These are phyloP conservation scores for Caenorhabditis afra DNA, from an alignment of 2,888 invertebrate species.

Conservation along the genomic window DNA sequence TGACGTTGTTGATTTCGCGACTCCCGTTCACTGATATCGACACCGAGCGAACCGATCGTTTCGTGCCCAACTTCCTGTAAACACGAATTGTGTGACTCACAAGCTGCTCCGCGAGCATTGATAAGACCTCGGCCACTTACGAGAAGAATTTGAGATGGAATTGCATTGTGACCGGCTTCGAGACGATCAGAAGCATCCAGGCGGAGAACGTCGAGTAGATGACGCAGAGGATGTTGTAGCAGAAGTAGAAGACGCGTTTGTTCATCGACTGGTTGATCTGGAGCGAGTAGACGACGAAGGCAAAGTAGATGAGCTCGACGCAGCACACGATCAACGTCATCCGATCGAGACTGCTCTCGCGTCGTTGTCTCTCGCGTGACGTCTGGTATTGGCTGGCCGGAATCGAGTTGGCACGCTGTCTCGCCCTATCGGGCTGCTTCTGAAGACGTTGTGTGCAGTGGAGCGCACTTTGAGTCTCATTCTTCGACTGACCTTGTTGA, in stretches of 20 bases:
- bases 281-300: constrained; percentile 44
- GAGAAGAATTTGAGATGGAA: constrained; percentile 25
- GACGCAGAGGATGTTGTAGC: constrained; percentile 52
- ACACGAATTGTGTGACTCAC: not conserved
- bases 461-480: not conserved
- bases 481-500: constrained; percentile 10
- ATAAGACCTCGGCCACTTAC: not conserved
- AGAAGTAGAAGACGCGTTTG: constrained; percentile 53
- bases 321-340: constrained; percentile 58
- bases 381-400: constrained; percentile 7
- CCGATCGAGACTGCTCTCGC: constrained; percentile 34
- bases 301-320: constrained; percentile 51
- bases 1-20: constrained; percentile 22
- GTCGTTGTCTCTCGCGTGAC: constrained; percentile 29
- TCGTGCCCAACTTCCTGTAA: constrained; percentile 26
- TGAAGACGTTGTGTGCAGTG: not conserved
- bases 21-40: constrained; percentile 42
- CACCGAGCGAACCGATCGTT: constrained; percentile 18
- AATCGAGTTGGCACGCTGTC: constrained; percentile 13
- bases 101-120: not conserved
- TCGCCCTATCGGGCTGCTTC: constrained; percentile 6
- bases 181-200: constrained; percentile 56
- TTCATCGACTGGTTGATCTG: constrained; percentile 49
- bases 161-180: constrained; percentile 44
- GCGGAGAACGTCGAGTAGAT: constrained; percentile 57